phyloP scores from a whole-genome alignment of 2,888 invertebrate species.

The Danaus chrysippus region DNA sequence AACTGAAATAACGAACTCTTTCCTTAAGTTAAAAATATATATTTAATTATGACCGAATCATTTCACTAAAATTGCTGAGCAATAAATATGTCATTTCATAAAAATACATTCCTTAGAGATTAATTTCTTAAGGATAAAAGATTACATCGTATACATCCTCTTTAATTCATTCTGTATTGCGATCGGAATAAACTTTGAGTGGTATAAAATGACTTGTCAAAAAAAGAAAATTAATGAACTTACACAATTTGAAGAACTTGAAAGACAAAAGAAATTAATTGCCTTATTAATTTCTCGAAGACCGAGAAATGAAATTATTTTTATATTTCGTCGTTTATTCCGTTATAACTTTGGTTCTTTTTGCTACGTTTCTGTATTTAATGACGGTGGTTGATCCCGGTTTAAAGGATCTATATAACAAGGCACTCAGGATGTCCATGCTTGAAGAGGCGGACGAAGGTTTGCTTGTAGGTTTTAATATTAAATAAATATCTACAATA shows the following conservation, averaged over 20 bases:
- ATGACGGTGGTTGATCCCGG: slow-evolving; percentile 51
- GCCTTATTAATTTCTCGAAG: slow-evolving; percentile 9
- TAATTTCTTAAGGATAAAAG: too few relatives aligned
- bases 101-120: too few relatives aligned
- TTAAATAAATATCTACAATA: neutral
- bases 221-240: neutral
- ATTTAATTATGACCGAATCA: too few relatives aligned
- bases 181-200: neutral
- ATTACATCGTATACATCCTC: neutral
- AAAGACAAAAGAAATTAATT: slow-evolving; percentile 10
- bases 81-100: too few relatives aligned
- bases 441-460: slow-evolving; percentile 18
- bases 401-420: slow-evolving; percentile 38
- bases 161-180: neutral
- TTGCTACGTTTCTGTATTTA: slow-evolving; percentile 43
- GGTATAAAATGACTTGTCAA: neutral
- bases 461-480: slow-evolving; percentile 26
- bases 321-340: slow-evolving; percentile 42
- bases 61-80: too few relatives aligned
- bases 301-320: slow-evolving; percentile 41
- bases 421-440: slow-evolving; percentile 24
- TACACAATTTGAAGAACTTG: slow-evolving; percentile 5
- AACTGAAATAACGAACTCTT: too few relatives aligned
- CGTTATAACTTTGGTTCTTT: slow-evolving; percentile 38
- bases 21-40: too few relatives aligned